A percentile compares a stretch with the other conserved stretches of the same genome.
These are phyloP conservation scores for Dolichallabes microphthalmus DNA, from an alignment of 2,113 vertebrate genomes.

Conservation along the genomic window DNA sequence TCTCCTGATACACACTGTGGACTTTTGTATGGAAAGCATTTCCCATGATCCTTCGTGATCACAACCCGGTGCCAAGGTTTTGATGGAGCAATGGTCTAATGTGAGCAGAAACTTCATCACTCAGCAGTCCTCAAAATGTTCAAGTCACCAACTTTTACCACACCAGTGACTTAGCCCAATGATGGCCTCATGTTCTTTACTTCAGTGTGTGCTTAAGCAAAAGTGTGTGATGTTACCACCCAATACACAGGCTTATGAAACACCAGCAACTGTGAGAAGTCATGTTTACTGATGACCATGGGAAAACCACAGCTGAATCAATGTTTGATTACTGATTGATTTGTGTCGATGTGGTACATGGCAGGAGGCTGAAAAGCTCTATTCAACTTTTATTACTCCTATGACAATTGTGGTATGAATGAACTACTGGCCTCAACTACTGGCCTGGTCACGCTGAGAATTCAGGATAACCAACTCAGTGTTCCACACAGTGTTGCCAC, in stretches of 20 bases:
- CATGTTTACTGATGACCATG: neutral
- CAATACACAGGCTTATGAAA: neutral
- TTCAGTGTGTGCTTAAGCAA: neutral
- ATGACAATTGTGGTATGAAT: neutral
- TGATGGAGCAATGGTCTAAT: slow-evolving; percentile 1
- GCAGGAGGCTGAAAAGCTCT: slow-evolving; percentile 9
- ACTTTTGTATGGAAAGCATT: slow-evolving; percentile 25
- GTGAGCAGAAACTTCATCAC: neutral
- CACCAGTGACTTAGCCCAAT: neutral
- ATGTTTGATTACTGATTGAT: slow-evolving; percentile 33
- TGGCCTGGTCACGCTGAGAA: neutral
- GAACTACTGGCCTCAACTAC: neutral
- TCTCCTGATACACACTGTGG: neutral
- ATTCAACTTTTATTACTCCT: neutral
- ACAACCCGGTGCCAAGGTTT: slow-evolving; percentile 14
- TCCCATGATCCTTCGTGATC: slow-evolving; percentile 46
- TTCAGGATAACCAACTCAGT: neutral
- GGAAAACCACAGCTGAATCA: slow-evolving; percentile 32
- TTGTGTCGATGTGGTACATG: neutral
- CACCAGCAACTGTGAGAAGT: neutral
- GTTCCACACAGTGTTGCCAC: neutral
- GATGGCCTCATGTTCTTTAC: neutral
- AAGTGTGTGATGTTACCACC: neutral
- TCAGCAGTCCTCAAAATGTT: slow-evolving; percentile 49
- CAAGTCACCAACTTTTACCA: slow-evolving; percentile 48